phyloP scores from a whole-genome alignment of 1,140 invertebrate species.

The Drosophila elegans region DNA sequence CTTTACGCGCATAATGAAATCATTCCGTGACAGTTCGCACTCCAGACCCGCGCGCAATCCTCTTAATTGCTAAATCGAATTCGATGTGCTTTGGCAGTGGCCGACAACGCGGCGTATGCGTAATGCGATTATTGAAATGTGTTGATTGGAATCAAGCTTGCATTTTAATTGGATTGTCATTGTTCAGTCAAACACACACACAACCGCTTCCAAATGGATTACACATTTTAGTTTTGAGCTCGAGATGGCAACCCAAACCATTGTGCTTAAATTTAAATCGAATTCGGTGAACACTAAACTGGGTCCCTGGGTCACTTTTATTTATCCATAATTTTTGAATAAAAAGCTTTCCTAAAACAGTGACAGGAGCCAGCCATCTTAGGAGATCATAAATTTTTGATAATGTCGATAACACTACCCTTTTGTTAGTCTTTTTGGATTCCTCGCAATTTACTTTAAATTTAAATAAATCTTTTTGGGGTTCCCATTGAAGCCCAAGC shows the following conservation, averaged over 20 bases:
- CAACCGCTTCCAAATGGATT: conserved; percentile 24
- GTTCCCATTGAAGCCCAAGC: too few species aligned
- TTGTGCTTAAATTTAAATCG: conserved; percentile 14
- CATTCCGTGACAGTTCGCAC: conserved; percentile 39
- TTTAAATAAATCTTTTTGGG: too few species aligned
- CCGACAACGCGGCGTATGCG: conserved; percentile 58
- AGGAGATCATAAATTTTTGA: too few species aligned
- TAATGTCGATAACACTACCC: too few species aligned
- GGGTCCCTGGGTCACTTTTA: too few species aligned
- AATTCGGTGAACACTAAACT: conserved; percentile 24
- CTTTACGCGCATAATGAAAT: conserved; percentile 56
- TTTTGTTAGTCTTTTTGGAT: too few species aligned
- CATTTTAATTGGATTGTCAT: conserved; percentile 66
- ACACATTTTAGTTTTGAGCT: conserved; percentile 31
- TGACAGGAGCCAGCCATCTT: too few species aligned
- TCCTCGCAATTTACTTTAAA: too few species aligned
- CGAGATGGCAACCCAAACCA: neutral
- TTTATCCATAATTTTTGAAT: too few species aligned
- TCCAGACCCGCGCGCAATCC: neutral
- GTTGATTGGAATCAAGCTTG: conserved; percentile 71
- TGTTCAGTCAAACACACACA: conserved; percentile 20
- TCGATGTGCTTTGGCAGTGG: conserved; percentile 25
- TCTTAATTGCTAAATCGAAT: conserved; percentile 70
- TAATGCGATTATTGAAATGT: conserved; percentile 73
- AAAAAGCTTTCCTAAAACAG: too few species aligned